phyloP scores from a whole-genome alignment of 2,113 vertebrate species.

The Halcyon malimbica region DNA sequence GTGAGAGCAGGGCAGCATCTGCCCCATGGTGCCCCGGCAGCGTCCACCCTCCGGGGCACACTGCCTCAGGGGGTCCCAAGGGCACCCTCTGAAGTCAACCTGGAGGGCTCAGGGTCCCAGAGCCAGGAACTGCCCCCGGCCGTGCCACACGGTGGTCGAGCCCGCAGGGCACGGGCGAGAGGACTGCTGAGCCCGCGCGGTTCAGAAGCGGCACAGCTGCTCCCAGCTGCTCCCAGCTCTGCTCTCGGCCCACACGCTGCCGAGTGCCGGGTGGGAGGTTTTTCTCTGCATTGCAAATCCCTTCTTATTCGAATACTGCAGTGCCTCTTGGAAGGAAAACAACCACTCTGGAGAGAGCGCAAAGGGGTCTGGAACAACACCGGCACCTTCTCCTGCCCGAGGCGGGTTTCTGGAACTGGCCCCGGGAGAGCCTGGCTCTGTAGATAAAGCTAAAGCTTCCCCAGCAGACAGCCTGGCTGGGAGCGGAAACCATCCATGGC shows the following conservation, averaged over 20 bases:
- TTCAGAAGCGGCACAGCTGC: not conserved
- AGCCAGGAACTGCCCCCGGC: not conserved
- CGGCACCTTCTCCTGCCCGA: not conserved
- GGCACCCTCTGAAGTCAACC: fast-evolving
- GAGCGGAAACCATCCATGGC: not conserved
- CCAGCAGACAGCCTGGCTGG: not conserved
- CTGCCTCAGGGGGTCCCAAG: no score
- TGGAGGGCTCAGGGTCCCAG: not conserved
- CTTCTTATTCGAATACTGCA: slow-evolving; percentile 34
- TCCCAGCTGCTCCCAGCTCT: slow-evolving; percentile 17
- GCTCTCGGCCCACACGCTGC: slow-evolving; percentile 50
- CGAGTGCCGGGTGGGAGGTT: slow-evolving; percentile 30
- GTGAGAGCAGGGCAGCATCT: not conserved
- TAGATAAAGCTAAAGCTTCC: not conserved
- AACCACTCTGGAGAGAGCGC: not conserved
- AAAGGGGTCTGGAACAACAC: not conserved
- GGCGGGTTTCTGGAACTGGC: not conserved
- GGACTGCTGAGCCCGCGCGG: not conserved
- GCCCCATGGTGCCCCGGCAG: not conserved
- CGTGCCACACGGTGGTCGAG: not conserved
- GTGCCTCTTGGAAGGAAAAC: slow-evolving; percentile 53
- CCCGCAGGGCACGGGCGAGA: not conserved
- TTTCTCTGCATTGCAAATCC: slow-evolving; percentile 62
- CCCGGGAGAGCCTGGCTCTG: not conserved
- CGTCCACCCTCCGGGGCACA: fast-evolving